Base-by-base conservation (phyloP, 2,888 invertebrate genomes). In the Pristionchus mayeri region DNA sequence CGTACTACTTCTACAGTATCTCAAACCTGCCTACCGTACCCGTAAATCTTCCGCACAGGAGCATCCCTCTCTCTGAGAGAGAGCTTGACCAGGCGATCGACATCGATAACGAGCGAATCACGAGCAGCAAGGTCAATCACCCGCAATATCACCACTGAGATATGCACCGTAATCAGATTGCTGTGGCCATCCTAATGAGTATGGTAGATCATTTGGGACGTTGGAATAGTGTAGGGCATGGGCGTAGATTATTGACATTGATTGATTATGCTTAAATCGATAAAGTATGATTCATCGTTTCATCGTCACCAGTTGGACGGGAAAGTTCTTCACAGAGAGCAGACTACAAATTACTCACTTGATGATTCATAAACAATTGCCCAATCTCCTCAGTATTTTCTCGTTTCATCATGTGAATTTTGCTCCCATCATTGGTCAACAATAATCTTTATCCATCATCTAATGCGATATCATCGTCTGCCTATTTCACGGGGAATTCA, bases 401-500 rank as follows among this genome's bases (percentile, higher is more conserved):
- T 44, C 48, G 48, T 48, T 48, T 48, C n/a, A n/a, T n/a, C n/a
- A n/a, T 4, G 24, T 57, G 57, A 24, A 24, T 57, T 44, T 21
- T 24, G 60, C 21, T 54, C 21, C 7, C 54, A 9, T 44, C 7
- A 63, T 34, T 7, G 11, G 30, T 24, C n/a, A 71, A 71, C 71
- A 71, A 44, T 16, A 44, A n/a, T 40, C 71, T 71, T 71, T 71
- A 71, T 71, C 24, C 11, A 71, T 44, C 40, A 2, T 44, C 71
- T 71, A 40, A 67, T 63, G 71, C 40, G 71, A 24, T 44, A 44
- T 44, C 44, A 44, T n/a, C n/a, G n/a, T n/a, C 21, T 37, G 40
- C 71, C 71, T 71, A 71, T n/a, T 63, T 71, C 71, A 71, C 71
- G 71, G 71, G 71, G 71, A 37, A 30, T 71, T 71, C 71, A 40